Evolutionary conservation across 1,140 invertebrate genomes (phyloP), one percentile per base, ranked within the genome.

Genomic region (Panulirus ornatus): DNA sequence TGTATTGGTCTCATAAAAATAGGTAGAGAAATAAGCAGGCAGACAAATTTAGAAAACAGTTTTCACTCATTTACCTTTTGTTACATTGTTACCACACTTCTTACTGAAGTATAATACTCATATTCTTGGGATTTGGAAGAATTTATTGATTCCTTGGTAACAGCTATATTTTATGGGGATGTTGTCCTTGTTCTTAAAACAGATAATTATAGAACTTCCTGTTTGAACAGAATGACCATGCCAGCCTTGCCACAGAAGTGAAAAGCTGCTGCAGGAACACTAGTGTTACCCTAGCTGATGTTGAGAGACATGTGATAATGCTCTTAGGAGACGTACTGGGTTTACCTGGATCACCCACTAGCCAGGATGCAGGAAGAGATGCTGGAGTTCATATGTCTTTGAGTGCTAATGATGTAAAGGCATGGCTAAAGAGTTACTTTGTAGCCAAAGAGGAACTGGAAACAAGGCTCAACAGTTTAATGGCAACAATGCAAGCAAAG

Each of bases 401-500:
- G 87, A 93, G 94, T 70, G 93, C 93, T 47, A 93, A 93, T 42
- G 94, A 94, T 58, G 93, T 96, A 79, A 93, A 92, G 51, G 89
- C 93, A 54, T 95, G 94, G 94, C 92, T 95, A 16, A 93, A 93
- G 30, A 93, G 92, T 19, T 92, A 94, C 34, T 95, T 94, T 92
- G 93, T 95, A 0, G 94, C 94, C 9, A 94, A 94, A 88, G 89
- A 94, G 75, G 94, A 94, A 58, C 87, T 95, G 42, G 94, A 95
- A 91, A 90, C 85, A 5, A 93, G 93, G 76, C 88, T 95, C 66
- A 84, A 91, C 11, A 93, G 93, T 54, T 66, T 94, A 34, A 93
- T 94, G 22, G 81, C 93, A n/a, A 92, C 93, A 44, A 91, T 95
- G 36, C 92, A 93, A 30, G 63, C 40, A 47, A 90, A 73, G 36